Percentiles rank a stretch among this genome's conserved stretches.
These are phyloP conservation scores for Aphidius colemani DNA, from an alignment of 2,888 invertebrate species.

Conservation along the genomic window DNA sequence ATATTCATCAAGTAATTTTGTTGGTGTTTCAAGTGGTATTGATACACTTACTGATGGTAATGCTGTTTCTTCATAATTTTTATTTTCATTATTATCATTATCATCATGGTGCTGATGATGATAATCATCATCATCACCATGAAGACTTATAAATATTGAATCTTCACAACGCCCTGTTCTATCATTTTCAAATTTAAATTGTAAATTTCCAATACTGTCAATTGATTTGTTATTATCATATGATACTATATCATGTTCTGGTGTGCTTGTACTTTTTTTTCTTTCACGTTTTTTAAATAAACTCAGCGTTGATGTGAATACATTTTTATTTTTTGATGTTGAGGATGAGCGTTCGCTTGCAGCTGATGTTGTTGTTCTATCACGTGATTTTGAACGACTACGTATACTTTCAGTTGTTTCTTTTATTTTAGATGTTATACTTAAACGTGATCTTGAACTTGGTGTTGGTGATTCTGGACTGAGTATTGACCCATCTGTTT, in stretches of 20 bases:
- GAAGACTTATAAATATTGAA: constrained; percentile 43
- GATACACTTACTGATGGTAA: constrained; percentile 55
- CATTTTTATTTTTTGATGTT: constrained; percentile 54
- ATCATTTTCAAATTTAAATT: constrained; percentile 49
- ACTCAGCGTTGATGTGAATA: constrained; percentile 58
- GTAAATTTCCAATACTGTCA: constrained; percentile 51
- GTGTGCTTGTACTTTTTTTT: constrained; percentile 49
- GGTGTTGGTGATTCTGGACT: constrained; percentile 57
- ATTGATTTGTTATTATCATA: constrained; percentile 35
- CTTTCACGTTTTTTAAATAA: constrained; percentile 55
- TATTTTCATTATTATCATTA: constrained; percentile 27
- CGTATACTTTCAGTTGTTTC: constrained; percentile 59
- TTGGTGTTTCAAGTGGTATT: constrained; percentile 52
- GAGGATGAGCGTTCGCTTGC: constrained; percentile 51
- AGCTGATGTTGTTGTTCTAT: constrained; percentile 47
- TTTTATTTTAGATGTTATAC: constrained; percentile 55
- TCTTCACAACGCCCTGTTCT: constrained; percentile 38
- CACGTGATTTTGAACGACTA: constrained; percentile 57
- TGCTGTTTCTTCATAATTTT: constrained; percentile 47
- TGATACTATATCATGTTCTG: constrained; percentile 31
- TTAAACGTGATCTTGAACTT: constrained; percentile 51
- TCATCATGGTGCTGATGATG: too few species aligned
- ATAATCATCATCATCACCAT: constrained; percentile 38
- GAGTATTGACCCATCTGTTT: constrained; percentile 49
- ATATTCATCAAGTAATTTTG: constrained; percentile 53